Base-by-base conservation (phyloP, 2,888 invertebrate genomes). In the Platypus cylindrus region DNA sequence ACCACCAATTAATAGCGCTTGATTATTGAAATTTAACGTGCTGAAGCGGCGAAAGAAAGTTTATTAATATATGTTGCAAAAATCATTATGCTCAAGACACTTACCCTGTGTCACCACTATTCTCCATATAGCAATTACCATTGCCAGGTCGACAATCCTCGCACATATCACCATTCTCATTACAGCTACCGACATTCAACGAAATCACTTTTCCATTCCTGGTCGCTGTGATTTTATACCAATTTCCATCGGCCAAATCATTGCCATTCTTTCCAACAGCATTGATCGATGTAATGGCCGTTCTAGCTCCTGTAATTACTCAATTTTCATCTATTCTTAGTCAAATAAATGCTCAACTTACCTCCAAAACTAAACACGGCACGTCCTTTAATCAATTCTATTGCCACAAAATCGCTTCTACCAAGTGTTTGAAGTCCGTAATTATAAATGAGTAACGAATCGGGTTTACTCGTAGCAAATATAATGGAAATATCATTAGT, bases 201-300 rank as follows among this genome's bases (percentile, higher is more conserved):
- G 89, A 87, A 47, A 87, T 78, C 0, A 89, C 86, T 44, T 85
- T 69, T 16, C 90, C 89, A 56, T 91, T 90, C 53, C 90, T 73
- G 0, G 87, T 90, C 0, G 89, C 90, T 1, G 84, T 89, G 12
- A 94, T 73, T 54, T 89, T 87, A 55, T 89, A 78, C 94, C 94
- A 95, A 44, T 73, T 73, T 1, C 91, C 91, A 58, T 91, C 83
- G 1, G 85, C 75, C 11, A 94, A 66, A 44, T 73, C 74, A 48
- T 70, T 70, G 11, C 67, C 68, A 24, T 5, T 36, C 37, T 68
- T 67, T 30, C 72, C 68, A 11, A 70, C 70, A 11, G 85, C 78
- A 3, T 76, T 69, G 2, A 90, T 74, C 1, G 82, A 75, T 1
- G 86, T 84, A 22, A 90, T 85, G 2, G 89, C 87, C 16, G 89